Evolutionary conservation across 2,797 vertebrate species (phyloP).

Genomic region (Anguilla obscura): DNA sequence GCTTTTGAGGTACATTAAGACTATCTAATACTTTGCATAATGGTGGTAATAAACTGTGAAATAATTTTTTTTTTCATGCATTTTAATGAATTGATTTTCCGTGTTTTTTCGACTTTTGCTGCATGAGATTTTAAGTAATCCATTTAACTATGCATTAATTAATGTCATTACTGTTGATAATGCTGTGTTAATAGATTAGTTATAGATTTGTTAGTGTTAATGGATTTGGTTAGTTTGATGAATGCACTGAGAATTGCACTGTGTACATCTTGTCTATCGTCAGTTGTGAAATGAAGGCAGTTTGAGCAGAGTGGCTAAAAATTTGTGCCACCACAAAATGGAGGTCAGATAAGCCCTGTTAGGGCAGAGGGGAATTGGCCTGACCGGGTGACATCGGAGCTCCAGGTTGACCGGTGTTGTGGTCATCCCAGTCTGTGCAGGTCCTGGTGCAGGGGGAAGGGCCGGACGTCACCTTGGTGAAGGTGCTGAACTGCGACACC

Average conservation of each 20-base stretch:
- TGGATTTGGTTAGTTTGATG: background rate
- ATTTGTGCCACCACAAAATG: background rate
- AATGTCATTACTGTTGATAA: background rate
- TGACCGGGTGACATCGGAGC: background rate
- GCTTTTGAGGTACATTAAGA: background rate
- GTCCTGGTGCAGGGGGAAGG: conserved; percentile 92
- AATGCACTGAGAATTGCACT: background rate
- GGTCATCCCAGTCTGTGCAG: conserved; percentile 81
- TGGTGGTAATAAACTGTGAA: background rate
- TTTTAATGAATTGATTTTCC: background rate
- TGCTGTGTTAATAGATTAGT: background rate
- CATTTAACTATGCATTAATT: background rate
- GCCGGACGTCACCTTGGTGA: conserved; percentile 85
- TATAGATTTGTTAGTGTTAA: background rate
- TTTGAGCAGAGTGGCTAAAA: background rate
- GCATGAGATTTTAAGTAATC: background rate
- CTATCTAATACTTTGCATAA: background rate
- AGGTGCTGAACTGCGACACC: conserved; percentile 96
- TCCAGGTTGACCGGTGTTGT: background rate
- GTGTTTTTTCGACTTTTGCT: background rate
- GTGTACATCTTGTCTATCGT: background rate
- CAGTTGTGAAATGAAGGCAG: background rate
- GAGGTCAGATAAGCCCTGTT: too few relatives aligned
- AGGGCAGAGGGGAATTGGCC: background rate
- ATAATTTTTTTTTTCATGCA: background rate